Percentiles rank a stretch among this genome's conserved stretches.
Conservation (phyloP, 1,140 invertebrate genomes). For the Diplogasteroides magnus region DNA sequence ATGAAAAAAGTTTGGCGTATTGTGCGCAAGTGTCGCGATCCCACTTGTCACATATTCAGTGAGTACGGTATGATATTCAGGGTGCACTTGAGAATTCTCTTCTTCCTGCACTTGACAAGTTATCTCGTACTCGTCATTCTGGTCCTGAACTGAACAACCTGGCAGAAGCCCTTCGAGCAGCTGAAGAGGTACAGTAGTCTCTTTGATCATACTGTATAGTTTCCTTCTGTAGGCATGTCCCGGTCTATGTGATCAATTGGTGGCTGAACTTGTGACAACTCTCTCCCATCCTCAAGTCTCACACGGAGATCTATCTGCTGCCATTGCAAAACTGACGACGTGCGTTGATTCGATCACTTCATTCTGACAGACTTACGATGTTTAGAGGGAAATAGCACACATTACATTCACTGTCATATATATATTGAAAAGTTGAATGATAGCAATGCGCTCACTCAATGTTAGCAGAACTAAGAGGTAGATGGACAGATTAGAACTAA, state of each 20-base stretch:
- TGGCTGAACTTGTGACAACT: slow-evolving; percentile 46
- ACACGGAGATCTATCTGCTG: slow-evolving; percentile 26
- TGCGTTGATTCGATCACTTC: too few species aligned
- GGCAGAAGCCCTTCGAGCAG: slow-evolving; percentile 39
- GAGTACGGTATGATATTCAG: too few species aligned
- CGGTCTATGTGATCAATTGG: slow-evolving; percentile 48
- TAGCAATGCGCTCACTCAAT: too few species aligned
- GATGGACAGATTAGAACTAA: too few species aligned
- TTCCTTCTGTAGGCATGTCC: slow-evolving; percentile 30
- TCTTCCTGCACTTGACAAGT: slow-evolving; percentile 47
- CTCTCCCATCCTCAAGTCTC: slow-evolving; percentile 41
- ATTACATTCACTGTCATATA: too few species aligned
- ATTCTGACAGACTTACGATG: too few species aligned
- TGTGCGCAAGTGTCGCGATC: too few species aligned
- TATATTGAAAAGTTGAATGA: too few species aligned
- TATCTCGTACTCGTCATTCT: slow-evolving; percentile 47
- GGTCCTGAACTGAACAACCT: slow-evolving; percentile 41
- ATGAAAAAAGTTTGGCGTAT: too few species aligned
- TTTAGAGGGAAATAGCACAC: too few species aligned
- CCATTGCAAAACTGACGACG: background rate
- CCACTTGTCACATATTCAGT: too few species aligned
- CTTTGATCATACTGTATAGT: background rate
- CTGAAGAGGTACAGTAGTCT: slow-evolving; percentile 30
- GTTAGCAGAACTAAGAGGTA: too few species aligned
- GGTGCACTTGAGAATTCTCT: slow-evolving; percentile 44